A percentile compares a stretch with the other conserved stretches of the same genome.
Conservation (phyloP, 2,797 vertebrate genomes). For the Myotis daubentonii region DNA sequence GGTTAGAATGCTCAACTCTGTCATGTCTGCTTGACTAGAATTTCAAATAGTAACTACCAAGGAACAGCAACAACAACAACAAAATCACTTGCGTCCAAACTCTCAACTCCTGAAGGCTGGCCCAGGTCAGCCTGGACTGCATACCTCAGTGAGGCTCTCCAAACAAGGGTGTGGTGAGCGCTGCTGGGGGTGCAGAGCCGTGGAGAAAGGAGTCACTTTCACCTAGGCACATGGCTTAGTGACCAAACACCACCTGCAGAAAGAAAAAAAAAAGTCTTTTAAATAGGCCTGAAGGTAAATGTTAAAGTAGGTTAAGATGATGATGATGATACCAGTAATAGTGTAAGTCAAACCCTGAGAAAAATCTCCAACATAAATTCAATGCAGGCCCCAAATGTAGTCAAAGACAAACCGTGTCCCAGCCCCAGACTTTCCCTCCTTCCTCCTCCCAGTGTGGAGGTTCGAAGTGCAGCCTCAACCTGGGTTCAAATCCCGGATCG, state of each 20-base stretch:
- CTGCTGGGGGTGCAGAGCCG: background rate
- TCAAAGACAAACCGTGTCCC: background rate
- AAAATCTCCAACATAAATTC: slow-evolving; percentile 32
- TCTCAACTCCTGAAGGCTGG: slow-evolving; percentile 1
- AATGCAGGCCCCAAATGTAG: background rate
- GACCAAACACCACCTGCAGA: slow-evolving; percentile 71
- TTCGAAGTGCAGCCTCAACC: background rate
- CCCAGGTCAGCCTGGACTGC: slow-evolving; percentile 35
- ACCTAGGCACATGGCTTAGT: slow-evolving; percentile 68
- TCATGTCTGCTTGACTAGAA: slow-evolving; percentile 3
- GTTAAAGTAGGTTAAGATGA: background rate
- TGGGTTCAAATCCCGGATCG: background rate
- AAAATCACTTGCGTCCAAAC: background rate
- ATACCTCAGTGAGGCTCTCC: slow-evolving; percentile 67
- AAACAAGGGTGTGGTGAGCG: slow-evolving; percentile 44
- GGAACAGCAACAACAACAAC: background rate
- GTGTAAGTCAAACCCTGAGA: background rate
- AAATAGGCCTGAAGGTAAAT: slow-evolving; percentile 25
- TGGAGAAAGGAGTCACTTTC: slow-evolving; percentile 7
- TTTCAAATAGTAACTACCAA: background rate
- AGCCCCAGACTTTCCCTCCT: background rate
- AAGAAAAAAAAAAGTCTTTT: slow-evolving; percentile 53
- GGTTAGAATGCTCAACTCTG: background rate
- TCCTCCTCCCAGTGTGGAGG: background rate
- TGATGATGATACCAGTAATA: background rate